These are phyloP conservation scores for Pecten maximus DNA, from an alignment of 2,888 invertebrate species.

Conservation along the genomic window DNA sequence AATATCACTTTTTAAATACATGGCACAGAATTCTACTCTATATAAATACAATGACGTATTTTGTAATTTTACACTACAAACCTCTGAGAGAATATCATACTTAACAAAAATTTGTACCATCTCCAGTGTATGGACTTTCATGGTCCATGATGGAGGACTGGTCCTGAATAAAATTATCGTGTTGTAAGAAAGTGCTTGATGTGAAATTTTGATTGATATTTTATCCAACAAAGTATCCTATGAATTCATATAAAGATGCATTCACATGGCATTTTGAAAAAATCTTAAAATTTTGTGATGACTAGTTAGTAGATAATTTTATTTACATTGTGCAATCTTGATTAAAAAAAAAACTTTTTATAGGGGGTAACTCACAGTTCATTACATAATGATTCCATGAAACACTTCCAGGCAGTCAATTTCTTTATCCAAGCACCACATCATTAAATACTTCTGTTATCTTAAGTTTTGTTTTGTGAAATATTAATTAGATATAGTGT, in stretches of 20 bases:
- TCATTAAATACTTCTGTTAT: not conserved
- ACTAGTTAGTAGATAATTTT: not conserved
- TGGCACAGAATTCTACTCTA: not conserved
- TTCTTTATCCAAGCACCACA: not conserved
- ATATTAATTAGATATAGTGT: not conserved
- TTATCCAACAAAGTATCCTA: not conserved
- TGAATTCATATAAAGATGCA: not conserved
- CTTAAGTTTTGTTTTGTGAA: not conserved
- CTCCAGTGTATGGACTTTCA: not conserved
- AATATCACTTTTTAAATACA: no score
- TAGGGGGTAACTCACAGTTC: not conserved
- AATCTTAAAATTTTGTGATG: no score
- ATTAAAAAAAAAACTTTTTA: not conserved
- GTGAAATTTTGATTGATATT: slow-evolving; percentile 4
- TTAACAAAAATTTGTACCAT: not conserved
- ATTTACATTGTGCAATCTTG: not conserved
- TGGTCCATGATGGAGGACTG: not conserved
- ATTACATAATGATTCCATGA: not conserved
- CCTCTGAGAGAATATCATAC: not conserved
- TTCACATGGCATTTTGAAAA: not conserved
- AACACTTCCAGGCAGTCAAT: not conserved
- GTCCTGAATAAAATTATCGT: not conserved
- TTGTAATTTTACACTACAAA: not conserved
- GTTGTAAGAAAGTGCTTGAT: not conserved
- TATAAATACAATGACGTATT: not conserved